Conservation (phyloP, 1,140 invertebrate species). For the Atta cephalotes region DNA sequence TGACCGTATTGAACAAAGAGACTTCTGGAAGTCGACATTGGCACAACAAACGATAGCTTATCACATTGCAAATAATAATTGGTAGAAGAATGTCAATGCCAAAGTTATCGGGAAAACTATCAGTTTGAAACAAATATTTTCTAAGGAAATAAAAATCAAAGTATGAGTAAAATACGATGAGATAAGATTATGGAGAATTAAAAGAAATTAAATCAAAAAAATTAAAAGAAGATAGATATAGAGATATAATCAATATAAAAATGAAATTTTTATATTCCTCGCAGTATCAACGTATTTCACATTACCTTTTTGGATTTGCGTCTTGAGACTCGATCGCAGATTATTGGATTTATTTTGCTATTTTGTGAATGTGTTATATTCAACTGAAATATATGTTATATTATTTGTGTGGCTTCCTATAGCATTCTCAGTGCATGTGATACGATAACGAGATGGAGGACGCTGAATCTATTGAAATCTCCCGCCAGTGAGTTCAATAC, state of each 20-base stretch:
- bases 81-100: background rate
- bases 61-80: constrained; percentile 6
- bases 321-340: background rate
- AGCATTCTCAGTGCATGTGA: background rate
- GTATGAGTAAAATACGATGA: background rate
- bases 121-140: background rate
- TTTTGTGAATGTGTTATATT: background rate
- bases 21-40: constrained; percentile 2
- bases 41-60: background rate
- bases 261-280: background rate
- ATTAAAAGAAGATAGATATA: background rate
- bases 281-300: background rate
- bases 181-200: background rate
- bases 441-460: constrained; percentile 29
- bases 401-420: background rate
- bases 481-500: constrained; percentile 48
- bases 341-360: background rate
- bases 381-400: background rate
- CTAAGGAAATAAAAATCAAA: background rate
- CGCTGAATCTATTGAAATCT: constrained; percentile 56
- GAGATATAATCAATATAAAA: background rate
- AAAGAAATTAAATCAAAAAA: background rate
- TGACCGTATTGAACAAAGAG: background rate
- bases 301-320: background rate
- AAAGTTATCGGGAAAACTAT: background rate